phyloP scores from a whole-genome alignment of 2,888 invertebrate genomes.

The Athalia cordata region DNA sequence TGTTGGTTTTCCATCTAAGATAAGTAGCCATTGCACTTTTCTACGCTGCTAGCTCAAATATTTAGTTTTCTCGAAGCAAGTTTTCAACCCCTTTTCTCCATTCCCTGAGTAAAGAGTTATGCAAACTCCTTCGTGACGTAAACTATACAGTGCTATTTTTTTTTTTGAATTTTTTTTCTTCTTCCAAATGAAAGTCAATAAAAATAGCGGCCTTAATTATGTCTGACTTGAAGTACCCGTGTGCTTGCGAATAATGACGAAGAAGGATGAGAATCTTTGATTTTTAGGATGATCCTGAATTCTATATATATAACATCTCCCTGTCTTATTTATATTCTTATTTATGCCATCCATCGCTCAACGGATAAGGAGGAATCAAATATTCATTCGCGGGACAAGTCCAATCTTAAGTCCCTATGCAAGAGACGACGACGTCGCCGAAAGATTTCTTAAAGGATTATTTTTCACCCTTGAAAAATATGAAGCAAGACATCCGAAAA shows the following conservation, averaged over 20 bases:
- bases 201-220: neutral
- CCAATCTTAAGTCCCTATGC: slow-evolving; percentile 17
- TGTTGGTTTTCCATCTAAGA: slow-evolving; percentile 36
- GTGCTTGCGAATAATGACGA: neutral
- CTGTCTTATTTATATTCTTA: slow-evolving; percentile 59
- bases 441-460: slow-evolving; percentile 34
- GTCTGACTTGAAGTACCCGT: too few relatives aligned
- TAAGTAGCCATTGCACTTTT: slow-evolving; percentile 40
- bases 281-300: neutral
- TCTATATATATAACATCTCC: neutral
- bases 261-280: neutral
- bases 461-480: neutral
- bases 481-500: neutral
- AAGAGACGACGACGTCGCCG: neutral
- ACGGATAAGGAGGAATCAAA: slow-evolving; percentile 62
- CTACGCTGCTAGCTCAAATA: slow-evolving; percentile 7
- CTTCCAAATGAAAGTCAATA: neutral
- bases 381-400: slow-evolving; percentile 60
- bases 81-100: neutral
- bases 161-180: neutral
- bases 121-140: neutral
- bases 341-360: slow-evolving; percentile 58
- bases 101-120: neutral
- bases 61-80: slow-evolving; percentile 8
- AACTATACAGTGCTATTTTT: neutral